Base-by-base conservation (phyloP, 1,140 invertebrate genomes). In the Drosophila chauvacae region DNA sequence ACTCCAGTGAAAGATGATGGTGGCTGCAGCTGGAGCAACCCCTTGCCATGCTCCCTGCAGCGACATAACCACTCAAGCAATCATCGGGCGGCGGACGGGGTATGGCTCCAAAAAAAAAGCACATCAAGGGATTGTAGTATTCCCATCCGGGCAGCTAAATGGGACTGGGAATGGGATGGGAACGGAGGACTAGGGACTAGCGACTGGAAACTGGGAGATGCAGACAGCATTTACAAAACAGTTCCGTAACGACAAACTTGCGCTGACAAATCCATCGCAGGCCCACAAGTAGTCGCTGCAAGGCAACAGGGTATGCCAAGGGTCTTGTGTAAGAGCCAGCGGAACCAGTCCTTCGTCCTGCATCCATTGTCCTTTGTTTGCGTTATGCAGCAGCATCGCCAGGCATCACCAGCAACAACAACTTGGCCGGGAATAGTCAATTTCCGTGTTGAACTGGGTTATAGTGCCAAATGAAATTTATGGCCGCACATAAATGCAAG, bases 381-480 rank as follows among this genome's bases (percentile, higher is more conserved):
- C 58, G 41, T 48, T 60, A 48, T 48, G 35, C 53, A 65, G 20
- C 20, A 30, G 13, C 45, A 51, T 13, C 44, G 30, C 0, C 42
- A 30, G 30, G 30, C 41, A 42, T 16, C 20, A 18, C 16, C 37
- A 56, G 18, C 28, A 35, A 26, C 30, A 33, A 26, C 42, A 59
- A 59, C 23, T 59, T 48, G 60, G 35, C 57, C 58, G 60, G 59
- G 47, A 70, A 63, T 63, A 70, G 30, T 70, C 48, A 64, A 39
- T 70, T 70, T 70, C 39, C 66, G 50, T 70, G 59, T 70, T 63
- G 33, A 70, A 70, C 66, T 70, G 66, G 59, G 39, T 55, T 64
- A 55, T 47, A 55, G 48, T 53, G 48, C 48, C 66, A 33, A 70
- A 64, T 70, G 66, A 64, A 64, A 70, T 70, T 70, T 64, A 70